Percentiles rank a stretch among this genome's conserved stretches.
These are phyloP conservation scores for Chironomus striatipennis DNA, from an alignment of 1,140 invertebrate genomes.

Conservation along the genomic window DNA sequence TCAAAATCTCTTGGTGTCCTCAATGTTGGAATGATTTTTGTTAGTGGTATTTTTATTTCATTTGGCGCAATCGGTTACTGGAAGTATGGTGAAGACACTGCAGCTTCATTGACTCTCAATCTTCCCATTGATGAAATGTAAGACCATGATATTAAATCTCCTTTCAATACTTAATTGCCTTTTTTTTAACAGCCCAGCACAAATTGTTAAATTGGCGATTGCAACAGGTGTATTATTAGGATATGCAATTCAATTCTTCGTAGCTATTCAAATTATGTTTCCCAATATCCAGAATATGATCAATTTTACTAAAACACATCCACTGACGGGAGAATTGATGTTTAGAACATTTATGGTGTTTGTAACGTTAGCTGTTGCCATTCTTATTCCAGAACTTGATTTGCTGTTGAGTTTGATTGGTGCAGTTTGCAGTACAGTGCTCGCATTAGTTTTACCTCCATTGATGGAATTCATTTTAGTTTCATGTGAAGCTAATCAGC, in stretches of 20 bases:
- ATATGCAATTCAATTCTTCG: slow-evolving; percentile 82
- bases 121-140: slow-evolving; percentile 41
- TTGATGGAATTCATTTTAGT: slow-evolving; percentile 67
- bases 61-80: slow-evolving; percentile 68
- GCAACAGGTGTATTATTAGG: slow-evolving; percentile 65
- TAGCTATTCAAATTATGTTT: slow-evolving; percentile 62
- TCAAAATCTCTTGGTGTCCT: slow-evolving; percentile 66
- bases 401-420: slow-evolving; percentile 86
- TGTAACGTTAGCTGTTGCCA: slow-evolving; percentile 68
- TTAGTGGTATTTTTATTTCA: slow-evolving; percentile 60
- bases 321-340: slow-evolving; percentile 45
- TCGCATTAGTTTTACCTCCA: slow-evolving; percentile 83
- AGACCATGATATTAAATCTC: slow-evolving; percentile 28
- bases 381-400: slow-evolving; percentile 71
- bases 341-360: slow-evolving; percentile 56
- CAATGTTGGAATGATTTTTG: slow-evolving; percentile 71
- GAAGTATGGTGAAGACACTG: slow-evolving; percentile 53
- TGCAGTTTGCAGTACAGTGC: slow-evolving; percentile 73
- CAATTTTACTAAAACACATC: slow-evolving; percentile 45
- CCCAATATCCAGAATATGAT: slow-evolving; percentile 40
- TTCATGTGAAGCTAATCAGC: slow-evolving; percentile 41
- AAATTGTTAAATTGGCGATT: slow-evolving; percentile 56
- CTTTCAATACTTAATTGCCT: slow-evolving; percentile 5
- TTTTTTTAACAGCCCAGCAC: slow-evolving; percentile 45
- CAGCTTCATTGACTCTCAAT: slow-evolving; percentile 57